Base-by-base conservation (phyloP, 2,888 invertebrate genomes). In the Drosophila anomalipes region DNA sequence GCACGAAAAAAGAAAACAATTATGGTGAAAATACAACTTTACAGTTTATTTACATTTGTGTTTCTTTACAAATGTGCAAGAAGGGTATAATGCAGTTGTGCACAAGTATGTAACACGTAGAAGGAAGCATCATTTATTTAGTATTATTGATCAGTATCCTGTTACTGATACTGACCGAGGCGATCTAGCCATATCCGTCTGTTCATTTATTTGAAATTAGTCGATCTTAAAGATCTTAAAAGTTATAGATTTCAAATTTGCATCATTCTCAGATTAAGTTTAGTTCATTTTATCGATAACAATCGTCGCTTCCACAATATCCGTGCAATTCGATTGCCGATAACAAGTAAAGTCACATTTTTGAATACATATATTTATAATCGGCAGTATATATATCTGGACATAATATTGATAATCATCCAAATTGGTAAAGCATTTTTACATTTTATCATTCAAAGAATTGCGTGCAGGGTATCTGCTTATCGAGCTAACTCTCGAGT, bases 21-120 rank as follows among this genome's bases (percentile, higher is more conserved):
- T 52, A 4, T 2, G 37, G 53, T 52, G 39, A 53, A 19, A 16
- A 51, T 32, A 65, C 49, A 35, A 14, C 26, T 52, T 54, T 41
- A 52, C 65, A 57, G 67, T 57, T 70, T 54, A 59, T 58, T 66
- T 49, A 53, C 41, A 56, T 59, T 39, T 62, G 51, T 30, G 0
- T 47, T 26, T 16, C 22, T 22, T 16, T 22, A 9, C 22, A 22
- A 22, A 47, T 5, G 5, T 5, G 22, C 14, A 35, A 0, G 14
- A 35, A 14, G 14, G 0, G 35, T 35, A 35, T 35, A 35, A 16
- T 35, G 35, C 2, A 10, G n/a, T 37, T 37, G 37, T 19, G 37
- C 37, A 37, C 16, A 37, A 37, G 10, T n/a, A 10, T 41, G 41
- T 41, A 41, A n/a, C 41, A 41, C 1, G 4, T 22, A 5, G 2